Percentiles rank a stretch among this genome's conserved stretches.
These are phyloP conservation scores for Drosophila anomalipes DNA, from an alignment of 2,888 invertebrate genomes.

Conservation along the genomic window DNA sequence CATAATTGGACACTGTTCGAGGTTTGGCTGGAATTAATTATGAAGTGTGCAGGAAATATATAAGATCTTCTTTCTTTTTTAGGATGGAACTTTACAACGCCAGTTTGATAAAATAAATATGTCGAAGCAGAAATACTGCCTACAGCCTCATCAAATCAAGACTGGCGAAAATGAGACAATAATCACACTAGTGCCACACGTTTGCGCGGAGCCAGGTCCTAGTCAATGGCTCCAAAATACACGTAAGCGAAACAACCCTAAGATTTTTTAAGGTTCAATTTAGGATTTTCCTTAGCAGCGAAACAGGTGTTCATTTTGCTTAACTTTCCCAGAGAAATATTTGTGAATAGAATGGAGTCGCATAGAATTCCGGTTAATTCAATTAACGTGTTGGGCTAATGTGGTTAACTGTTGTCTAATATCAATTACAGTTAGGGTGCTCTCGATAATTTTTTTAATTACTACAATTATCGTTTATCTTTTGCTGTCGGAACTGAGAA, in stretches of 20 bases:
- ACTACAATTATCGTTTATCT: constrained; percentile 86
- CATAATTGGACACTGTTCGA: constrained; percentile 46
- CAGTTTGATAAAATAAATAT: neutral
- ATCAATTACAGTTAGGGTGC: constrained; percentile 87
- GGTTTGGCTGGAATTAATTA: constrained; percentile 13
- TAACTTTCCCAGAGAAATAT: too few relatives aligned
- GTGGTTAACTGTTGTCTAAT: neutral
- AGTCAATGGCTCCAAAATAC: neutral
- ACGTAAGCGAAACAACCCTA: neutral
- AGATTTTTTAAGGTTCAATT: too few relatives aligned
- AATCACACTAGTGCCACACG: constrained; percentile 31
- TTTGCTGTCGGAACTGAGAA: constrained; percentile 21
- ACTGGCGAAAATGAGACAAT: neutral
- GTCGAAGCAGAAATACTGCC: constrained; percentile 42
- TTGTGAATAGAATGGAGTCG: neutral
- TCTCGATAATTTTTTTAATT: constrained; percentile 90
- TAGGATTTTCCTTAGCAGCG: too few relatives aligned
- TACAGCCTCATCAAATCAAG: constrained; percentile 29
- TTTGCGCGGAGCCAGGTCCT: neutral
- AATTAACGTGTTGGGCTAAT: neutral
- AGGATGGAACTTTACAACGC: constrained; percentile 37
- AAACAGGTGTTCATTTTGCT: too few relatives aligned
- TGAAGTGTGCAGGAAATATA: too few relatives aligned
- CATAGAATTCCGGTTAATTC: neutral
- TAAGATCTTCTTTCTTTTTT: neutral